Evolutionary conservation across 2,888 invertebrate species (phyloP).

Genomic region (Gortyna flavago): DNA sequence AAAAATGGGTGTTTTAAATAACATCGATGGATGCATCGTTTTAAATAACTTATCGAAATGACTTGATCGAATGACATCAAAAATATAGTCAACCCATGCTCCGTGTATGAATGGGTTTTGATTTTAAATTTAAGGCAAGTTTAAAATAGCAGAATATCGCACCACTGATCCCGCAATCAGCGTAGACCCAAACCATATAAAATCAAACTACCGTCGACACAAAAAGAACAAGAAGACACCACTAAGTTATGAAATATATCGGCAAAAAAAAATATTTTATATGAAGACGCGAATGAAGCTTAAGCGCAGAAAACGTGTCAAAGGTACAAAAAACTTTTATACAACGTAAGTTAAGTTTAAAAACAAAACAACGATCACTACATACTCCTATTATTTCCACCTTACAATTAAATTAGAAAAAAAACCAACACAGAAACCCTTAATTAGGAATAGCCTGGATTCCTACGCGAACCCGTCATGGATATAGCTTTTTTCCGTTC

Average conservation of each 20-base stretch:
- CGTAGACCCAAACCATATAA: background rate
- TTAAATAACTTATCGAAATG: background rate
- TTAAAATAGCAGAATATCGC: background rate
- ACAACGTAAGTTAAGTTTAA: background rate
- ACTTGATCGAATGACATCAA: background rate
- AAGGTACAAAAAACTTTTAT: background rate
- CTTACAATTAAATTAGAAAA: constrained; percentile 42
- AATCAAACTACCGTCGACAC: background rate
- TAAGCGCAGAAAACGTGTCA: background rate
- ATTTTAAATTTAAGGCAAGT: background rate
- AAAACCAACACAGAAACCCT: constrained; percentile 25
- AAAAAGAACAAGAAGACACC: background rate
- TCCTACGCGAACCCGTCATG: constrained; percentile 29
- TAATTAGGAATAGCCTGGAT: constrained; percentile 51
- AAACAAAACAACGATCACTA: constrained; percentile 11
- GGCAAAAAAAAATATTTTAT: background rate
- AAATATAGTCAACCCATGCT: background rate
- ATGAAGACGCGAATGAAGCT: background rate
- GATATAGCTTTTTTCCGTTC: constrained; percentile 48
- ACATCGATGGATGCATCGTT: too few species aligned
- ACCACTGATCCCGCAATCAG: background rate
- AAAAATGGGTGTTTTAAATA: background rate
- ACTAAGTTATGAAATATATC: background rate
- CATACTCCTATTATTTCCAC: constrained; percentile 13
- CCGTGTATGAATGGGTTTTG: background rate